phyloP scores from a whole-genome alignment of 2,888 invertebrate genomes.

The Ceramica pisi region DNA sequence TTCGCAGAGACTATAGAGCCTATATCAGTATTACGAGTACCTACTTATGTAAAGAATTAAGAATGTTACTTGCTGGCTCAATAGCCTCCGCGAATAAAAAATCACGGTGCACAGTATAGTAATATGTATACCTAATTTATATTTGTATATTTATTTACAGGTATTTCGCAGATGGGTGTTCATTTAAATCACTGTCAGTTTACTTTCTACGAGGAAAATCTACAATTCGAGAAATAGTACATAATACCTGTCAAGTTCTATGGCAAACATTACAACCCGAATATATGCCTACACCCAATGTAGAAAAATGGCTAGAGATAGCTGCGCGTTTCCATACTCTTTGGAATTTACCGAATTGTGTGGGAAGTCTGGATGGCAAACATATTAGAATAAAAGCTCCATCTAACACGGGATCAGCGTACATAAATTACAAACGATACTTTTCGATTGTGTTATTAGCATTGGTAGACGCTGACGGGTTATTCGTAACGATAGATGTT shows the following conservation, averaged over 20 bases:
- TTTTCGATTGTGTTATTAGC: slow-evolving; percentile 58
- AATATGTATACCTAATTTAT: no score
- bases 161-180: slow-evolving; percentile 41
- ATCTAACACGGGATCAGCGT: slow-evolving; percentile 53
- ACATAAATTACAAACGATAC: slow-evolving; percentile 59
- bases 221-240: slow-evolving; percentile 38
- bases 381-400: slow-evolving; percentile 59
- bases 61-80: no score
- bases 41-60: no score
- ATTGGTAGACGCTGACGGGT: slow-evolving; percentile 61
- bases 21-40: no score
- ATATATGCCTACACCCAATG: slow-evolving; percentile 49
- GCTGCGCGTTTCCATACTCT: slow-evolving; percentile 52
- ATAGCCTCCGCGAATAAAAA: no score
- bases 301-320: slow-evolving; percentile 51
- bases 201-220: slow-evolving; percentile 8
- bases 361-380: slow-evolving; percentile 61
- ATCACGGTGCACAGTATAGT: no score
- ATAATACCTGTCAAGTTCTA: slow-evolving; percentile 46
- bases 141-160: slow-evolving; percentile 22
- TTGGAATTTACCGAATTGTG: slow-evolving; percentile 64
- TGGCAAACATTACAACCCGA: no score
- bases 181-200: slow-evolving; percentile 25
- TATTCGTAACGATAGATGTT: slow-evolving; percentile 60
- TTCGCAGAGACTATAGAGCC: no score